Evolutionary conservation across 64 coral and sea anemone species (phyloP).

Genomic region (Dendronephthya gigantea): DNA sequence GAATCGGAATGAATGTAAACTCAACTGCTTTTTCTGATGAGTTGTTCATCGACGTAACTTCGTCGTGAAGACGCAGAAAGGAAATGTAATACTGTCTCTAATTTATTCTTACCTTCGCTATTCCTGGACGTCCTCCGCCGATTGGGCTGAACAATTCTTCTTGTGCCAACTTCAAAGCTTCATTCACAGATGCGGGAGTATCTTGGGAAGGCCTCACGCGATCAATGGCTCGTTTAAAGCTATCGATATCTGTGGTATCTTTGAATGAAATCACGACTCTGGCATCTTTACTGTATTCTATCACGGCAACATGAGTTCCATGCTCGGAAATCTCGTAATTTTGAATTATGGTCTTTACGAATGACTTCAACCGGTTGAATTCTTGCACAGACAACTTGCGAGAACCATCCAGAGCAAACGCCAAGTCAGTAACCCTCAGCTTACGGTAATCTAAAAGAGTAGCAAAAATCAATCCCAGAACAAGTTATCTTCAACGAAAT

Average conservation of each 20-base stretch:
- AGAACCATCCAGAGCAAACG: constrained; percentile 6
- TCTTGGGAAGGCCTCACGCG: not conserved
- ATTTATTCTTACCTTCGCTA: not conserved
- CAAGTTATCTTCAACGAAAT: no score
- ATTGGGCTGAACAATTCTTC: constrained; percentile 4
- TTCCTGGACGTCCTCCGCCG: constrained; percentile 1
- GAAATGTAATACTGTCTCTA: no score
- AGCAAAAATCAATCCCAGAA: not conserved
- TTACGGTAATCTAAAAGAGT: not conserved
- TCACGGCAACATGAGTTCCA: not conserved
- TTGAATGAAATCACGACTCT: not conserved
- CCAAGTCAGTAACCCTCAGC: not conserved
- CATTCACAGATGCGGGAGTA: not conserved
- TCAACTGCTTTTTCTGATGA: no score
- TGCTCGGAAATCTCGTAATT: not conserved
- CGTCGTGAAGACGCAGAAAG: no score
- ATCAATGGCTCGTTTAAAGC: not conserved
- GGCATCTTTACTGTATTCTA: not conserved
- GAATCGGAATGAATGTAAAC: not conserved
- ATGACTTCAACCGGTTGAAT: not conserved
- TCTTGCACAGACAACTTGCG: not conserved
- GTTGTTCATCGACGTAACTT: no score
- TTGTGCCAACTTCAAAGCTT: not conserved
- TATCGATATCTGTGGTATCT: not conserved
- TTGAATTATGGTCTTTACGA: not conserved